Base-by-base conservation (phyloP, 2,888 invertebrate species). In the Conops quadrifasciatus region DNA sequence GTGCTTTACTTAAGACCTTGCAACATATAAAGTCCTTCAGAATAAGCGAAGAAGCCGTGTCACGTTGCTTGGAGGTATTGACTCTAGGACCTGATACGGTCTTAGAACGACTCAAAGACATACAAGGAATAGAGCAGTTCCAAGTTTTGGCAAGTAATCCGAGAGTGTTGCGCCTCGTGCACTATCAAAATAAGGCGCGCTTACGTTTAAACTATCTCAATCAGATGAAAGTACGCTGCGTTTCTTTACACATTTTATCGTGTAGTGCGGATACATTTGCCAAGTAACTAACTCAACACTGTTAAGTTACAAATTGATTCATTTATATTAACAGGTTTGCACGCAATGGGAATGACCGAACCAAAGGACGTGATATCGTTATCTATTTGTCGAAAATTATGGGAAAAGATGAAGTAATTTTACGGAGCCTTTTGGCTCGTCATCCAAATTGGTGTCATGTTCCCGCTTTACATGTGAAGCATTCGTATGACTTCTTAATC, bases 401-500 rank as follows among this genome's bases (percentile, higher is more conserved):
- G 1, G 71, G 82, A 67, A 72, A 79, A 60, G 66, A 82, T 66
- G 75, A 80, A 71, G 73, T 75, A 51, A 72, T 79, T 56, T 78
- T 89, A 15, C 80, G 85, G 9, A 76, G 77, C 47, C 73, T 81
- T 72, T 80, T 93, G 21, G 85, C 83, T 21, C 87, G 87, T 7
- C 92, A 93, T 84, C 90, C 90, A 3, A 90, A 88, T 80, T 91
- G 90, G 89, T 87, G 89, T 15, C 88, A 90, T 77, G 88, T 90
- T 21, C 89, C 92, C 0, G 80, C 91, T 1, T 75, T 87, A 11
- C 87, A 89, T 21, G 88, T 92, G 3, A 86, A 90, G 70, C 87
- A 89, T 43, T 91, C 90, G 66, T 87, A 90, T 63, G 82, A 87
- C 30, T 90, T 87, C 80, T 82, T 94, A 30, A 78, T 77, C 21